These are phyloP conservation scores for Mimachlamys varia DNA, from an alignment of 2,888 invertebrate species.

Conservation along the genomic window DNA sequence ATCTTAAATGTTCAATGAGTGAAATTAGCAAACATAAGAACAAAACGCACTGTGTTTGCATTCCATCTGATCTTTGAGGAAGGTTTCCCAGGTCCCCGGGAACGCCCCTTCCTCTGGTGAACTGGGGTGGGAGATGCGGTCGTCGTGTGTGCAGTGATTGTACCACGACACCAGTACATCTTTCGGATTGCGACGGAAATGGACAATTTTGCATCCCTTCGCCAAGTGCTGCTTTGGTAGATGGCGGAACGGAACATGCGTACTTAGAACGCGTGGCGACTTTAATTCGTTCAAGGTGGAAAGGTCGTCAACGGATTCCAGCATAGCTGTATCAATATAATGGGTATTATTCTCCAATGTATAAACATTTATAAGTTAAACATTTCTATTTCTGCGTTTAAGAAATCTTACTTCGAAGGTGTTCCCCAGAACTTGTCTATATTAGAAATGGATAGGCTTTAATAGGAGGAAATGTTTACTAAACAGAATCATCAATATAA, in stretches of 20 bases:
- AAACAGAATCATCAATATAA: too few relatives aligned
- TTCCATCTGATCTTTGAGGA: conserved; percentile 4
- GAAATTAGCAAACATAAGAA: not conserved
- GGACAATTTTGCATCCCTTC: conserved; percentile 42
- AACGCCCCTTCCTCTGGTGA: not conserved
- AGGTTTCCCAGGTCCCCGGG: not conserved
- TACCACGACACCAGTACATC: conserved; percentile 39
- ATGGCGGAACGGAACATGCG: conserved; percentile 43
- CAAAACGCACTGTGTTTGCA: not conserved
- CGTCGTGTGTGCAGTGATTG: conserved; percentile 9
- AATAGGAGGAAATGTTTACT: too few relatives aligned
- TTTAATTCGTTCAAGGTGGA: not conserved
- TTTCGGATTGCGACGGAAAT: conserved; percentile 43
- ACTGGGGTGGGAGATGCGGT: not conserved
- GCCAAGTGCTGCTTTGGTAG: conserved; percentile 41
- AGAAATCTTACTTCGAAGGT: too few relatives aligned
- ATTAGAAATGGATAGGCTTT: too few relatives aligned
- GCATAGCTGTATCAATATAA: not conserved
- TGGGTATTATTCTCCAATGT: not conserved
- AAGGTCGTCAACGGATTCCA: conserved; percentile 29
- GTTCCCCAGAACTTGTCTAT: too few relatives aligned
- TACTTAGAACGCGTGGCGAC: conserved; percentile 44
- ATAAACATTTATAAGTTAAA: too few relatives aligned
- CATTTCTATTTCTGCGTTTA: too few relatives aligned
- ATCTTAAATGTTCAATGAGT: too few relatives aligned